phyloP scores from a whole-genome alignment of 2,113 vertebrate genomes.

The Rhinopithecus roxellana region DNA sequence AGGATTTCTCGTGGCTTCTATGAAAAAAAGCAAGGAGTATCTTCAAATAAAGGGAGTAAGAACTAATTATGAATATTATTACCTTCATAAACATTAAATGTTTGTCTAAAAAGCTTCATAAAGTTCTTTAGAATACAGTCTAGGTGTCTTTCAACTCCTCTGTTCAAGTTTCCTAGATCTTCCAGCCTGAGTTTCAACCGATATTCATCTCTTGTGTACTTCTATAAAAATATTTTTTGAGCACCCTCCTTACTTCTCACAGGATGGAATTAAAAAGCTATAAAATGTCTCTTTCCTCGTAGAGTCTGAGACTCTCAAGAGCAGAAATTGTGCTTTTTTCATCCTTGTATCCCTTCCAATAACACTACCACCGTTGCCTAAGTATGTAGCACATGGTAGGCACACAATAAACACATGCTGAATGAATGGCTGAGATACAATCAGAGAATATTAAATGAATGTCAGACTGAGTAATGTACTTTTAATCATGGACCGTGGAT shows the following conservation, averaged over 20 bases:
- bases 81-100: background rate
- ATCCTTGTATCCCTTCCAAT: fast-evolving
- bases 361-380: background rate
- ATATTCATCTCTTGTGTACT: background rate
- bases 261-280: background rate
- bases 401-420: background rate
- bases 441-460: background rate
- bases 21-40: background rate
- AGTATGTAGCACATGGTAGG: background rate
- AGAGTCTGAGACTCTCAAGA: background rate
- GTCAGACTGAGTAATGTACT: background rate
- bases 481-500: background rate
- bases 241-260: background rate
- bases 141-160: background rate
- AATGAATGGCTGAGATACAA: background rate
- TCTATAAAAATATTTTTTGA: background rate
- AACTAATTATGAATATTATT: background rate
- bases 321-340: background rate
- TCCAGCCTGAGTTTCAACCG: background rate
- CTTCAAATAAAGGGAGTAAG: background rate
- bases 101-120: background rate
- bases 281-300: background rate
- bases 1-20: background rate
- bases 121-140: background rate
- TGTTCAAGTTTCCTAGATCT: background rate